phyloP scores from a whole-genome alignment of 2,113 vertebrate genomes.

The Sinocyclocheilus maitianheensis region DNA sequence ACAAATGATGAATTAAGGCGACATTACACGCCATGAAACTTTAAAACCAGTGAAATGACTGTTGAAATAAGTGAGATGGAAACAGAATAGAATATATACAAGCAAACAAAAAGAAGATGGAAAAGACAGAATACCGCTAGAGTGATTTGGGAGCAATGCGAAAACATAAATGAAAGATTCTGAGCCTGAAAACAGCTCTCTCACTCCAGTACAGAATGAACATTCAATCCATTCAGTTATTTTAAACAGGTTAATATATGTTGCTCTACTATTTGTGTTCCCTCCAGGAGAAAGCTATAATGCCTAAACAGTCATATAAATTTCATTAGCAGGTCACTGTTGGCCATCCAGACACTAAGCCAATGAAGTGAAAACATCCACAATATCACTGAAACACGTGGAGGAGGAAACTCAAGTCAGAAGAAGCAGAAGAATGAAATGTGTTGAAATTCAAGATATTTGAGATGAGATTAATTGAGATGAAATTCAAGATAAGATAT shows the following conservation, averaged over 20 bases:
- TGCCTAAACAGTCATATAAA: too few species aligned
- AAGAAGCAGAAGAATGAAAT: too few species aligned
- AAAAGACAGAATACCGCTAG: background rate
- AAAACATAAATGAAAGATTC: background rate
- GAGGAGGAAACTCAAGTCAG: too few species aligned
- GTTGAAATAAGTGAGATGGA: conserved; percentile 62
- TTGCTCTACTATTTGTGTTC: conserved; percentile 67
- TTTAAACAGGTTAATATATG: conserved; percentile 38
- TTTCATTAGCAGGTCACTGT: too few species aligned
- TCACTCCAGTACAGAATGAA: conserved; percentile 54
- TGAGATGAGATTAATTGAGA: too few species aligned
- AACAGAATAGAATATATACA: conserved; percentile 50
- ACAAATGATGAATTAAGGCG: background rate
- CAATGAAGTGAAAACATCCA: too few species aligned
- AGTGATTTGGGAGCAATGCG: background rate
- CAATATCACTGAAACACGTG: too few species aligned
- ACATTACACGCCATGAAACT: background rate
- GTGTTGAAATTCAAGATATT: too few species aligned
- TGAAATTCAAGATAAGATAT: background rate
- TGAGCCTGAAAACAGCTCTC: conserved; percentile 8
- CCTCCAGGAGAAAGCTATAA: conserved; percentile 70
- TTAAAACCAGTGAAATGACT: conserved; percentile 65
- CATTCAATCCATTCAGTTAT: conserved; percentile 52
- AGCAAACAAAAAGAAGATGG: conserved; percentile 52
- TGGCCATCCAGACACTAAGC: background rate